A percentile compares a stretch with the other conserved stretches of the same genome.
phyloP scores from a whole-genome alignment of 2,797 vertebrate genomes.

The Esox masquinongy region DNA sequence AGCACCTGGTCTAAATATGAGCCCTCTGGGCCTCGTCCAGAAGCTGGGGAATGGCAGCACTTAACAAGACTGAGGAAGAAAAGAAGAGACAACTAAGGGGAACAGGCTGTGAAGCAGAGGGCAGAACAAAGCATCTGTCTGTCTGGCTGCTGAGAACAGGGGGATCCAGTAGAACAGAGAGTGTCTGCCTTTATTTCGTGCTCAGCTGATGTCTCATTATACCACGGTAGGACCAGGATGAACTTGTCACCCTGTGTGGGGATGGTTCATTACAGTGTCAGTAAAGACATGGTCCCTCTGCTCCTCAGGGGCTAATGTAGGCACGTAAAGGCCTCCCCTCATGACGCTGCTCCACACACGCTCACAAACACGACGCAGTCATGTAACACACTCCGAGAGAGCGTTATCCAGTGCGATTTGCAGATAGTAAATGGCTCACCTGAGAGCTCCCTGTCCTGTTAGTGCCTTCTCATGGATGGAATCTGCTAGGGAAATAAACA shows the following conservation, averaged over 20 bases:
- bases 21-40: conserved; percentile 81
- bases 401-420: conserved; percentile 59
- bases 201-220: conserved; percentile 68
- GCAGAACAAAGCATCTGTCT: conserved; percentile 67
- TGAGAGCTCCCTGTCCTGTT: conserved; percentile 72
- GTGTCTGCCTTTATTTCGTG: conserved; percentile 59
- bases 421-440: conserved; percentile 72
- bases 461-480: conserved; percentile 61
- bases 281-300: conserved; percentile 54
- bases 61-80: conserved; percentile 70
- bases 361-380: conserved; percentile 48
- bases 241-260: conserved; percentile 71
- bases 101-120: conserved; percentile 64
- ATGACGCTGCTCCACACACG: conserved; percentile 15
- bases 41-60: conserved; percentile 73
- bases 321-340: conserved; percentile 30
- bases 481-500: conserved; percentile 65
- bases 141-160: conserved; percentile 61
- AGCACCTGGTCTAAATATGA: conserved; percentile 74
- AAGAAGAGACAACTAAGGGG: conserved; percentile 68
- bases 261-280: conserved; percentile 61
- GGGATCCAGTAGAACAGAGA: conserved; percentile 44
- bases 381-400: conserved; percentile 29
- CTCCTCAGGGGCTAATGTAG: conserved; percentile 46
- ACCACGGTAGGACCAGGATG: conserved; percentile 50